Evolutionary conservation across 2,888 invertebrate species (phyloP), one percentile per base, ranked within the genome.

Genomic region (Thymelicus sylvestris): DNA sequence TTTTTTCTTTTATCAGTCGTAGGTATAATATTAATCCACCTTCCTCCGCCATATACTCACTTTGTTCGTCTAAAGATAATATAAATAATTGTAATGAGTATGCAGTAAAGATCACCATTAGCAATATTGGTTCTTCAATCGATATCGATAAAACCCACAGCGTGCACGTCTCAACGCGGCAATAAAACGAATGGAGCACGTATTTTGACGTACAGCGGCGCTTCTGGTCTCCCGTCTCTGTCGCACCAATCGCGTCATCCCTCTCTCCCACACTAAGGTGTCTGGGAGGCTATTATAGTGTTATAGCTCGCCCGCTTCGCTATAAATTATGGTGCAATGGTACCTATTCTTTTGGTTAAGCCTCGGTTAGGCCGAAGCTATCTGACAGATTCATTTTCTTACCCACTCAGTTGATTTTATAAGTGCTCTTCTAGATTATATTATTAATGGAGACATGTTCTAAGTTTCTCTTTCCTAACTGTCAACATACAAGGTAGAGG

Each of bases 151-250:
- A 61, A 71, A 60, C 66, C 64, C 13, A 19, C 31, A 8, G 55
- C 67, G 72, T 74, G 73, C 74, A 71, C 78, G 52, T 59, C 83
- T 76, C 84, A 80, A 79, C 86, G 81, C 81, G 84, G 92, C 87
- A 93, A 93, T 93, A 93, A 93, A 93, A 93, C 93, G 93, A 93
- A 91, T 90, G 91, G 89, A 89, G 90, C 93, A 92, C 93, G 93
- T 93, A 93, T 93, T 93, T 93, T 93, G 93, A 93, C 93, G 93
- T 91, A 87, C 88, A 92, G 92, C 92, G 93, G 93, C 93, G 93
- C 93, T 93, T 93, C 93, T 93, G 93, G 91, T 92, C 91, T 72
- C 74, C 74, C 79, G 13, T 91, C 90, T 75, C 83, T 7, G 76
- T 92, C 86, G 67, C 75, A 24, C 87, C 57, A 71, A 86, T 85